Evolutionary conservation across 2,888 invertebrate species (phyloP), one percentile per base, ranked within the genome.

Genomic region (Eueremaeus valkanovi): DNA sequence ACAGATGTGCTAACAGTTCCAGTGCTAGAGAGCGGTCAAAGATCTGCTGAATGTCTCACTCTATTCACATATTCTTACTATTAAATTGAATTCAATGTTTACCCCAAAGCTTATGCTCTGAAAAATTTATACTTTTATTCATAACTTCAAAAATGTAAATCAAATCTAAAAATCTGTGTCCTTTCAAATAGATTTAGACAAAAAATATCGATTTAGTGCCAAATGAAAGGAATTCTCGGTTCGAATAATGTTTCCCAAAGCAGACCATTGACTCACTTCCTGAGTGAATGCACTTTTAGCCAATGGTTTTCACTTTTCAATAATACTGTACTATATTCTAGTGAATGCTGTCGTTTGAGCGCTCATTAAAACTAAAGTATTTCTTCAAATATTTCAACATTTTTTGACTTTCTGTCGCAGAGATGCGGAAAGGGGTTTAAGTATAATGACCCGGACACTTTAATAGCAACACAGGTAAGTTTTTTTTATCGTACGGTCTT

Each of bases 81-180:
- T 40, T 40, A 40, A 40, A 66, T 66, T 66, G 24, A 40, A 66
- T 66, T 66, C 40, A 40, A 66, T 66, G 66, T 66, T 66, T 66
- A 40, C 1, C 40, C 21, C 21, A 66, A 40, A 40, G 36, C 24
- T 29, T 66, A 21, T 66, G 66, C 13, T n/a, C 66, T 24, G 21
- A 40, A 66, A 21, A 40, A 93, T 84, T 91, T 24, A 18, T 29
- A 11, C 31, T 58, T 27, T 58, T 58, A 58, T 58, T 58, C 58
- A 58, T 58, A 58, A 58, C 11, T 58, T 29, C 9, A 31, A 58
- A 58, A 58, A 58, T 66, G 6, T 66, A 40, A 66, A 36, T 33
- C 63, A n/a, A n/a, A 9, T 33, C 33, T 29, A 21, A 66, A 61
- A 16, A 31, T 61, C 18, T 29, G n/a, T 66, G 63, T 66, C 63